Evolutionary conservation across 2,888 invertebrate species (phyloP).

Genomic region (Cylindroiulus punctatus): DNA sequence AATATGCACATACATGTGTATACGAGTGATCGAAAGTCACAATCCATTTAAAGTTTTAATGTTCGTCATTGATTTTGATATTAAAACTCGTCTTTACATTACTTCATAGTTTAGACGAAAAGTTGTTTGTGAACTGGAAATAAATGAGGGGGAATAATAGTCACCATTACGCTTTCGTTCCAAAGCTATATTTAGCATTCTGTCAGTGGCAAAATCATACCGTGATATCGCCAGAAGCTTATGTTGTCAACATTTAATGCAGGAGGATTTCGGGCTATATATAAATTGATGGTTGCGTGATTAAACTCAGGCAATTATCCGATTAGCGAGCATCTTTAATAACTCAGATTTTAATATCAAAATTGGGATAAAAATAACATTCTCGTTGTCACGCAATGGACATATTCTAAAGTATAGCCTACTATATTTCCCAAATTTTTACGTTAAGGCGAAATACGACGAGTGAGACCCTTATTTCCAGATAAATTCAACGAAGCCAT

Average conservation of each 20-base stretch:
- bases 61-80: neutral
- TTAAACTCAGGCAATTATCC: constrained; percentile 4
- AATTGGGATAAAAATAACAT: neutral
- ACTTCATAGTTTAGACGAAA: neutral
- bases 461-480: no score
- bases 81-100: constrained; percentile 4
- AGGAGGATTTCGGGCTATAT: neutral
- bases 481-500: neutral
- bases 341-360: constrained; percentile 13
- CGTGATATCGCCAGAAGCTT: neutral
- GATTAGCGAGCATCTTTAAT: neutral
- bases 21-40: neutral
- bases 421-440: no score
- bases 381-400: neutral
- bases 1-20: no score
- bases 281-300: constrained; percentile 6
- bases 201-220: neutral
- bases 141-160: constrained; percentile 5
- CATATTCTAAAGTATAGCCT: neutral
- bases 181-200: neutral
- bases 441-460: no score
- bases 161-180: neutral
- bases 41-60: neutral
- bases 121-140: neutral
- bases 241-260: constrained; percentile 4